Evolutionary conservation across 1,140 invertebrate species (phyloP).

Genomic region (Hyphantria cunea): DNA sequence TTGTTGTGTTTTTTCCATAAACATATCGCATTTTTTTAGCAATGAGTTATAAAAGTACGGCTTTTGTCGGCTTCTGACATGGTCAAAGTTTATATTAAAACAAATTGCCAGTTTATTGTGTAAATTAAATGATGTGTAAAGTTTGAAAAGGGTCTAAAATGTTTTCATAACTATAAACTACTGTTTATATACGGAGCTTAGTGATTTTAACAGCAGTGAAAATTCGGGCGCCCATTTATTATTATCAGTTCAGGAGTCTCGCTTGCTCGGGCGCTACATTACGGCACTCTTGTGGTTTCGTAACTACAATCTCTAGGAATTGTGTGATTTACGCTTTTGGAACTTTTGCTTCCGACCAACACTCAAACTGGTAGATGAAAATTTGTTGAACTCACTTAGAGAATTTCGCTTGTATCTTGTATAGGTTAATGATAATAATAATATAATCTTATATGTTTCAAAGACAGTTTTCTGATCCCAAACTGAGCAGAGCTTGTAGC

Average conservation of each 20-base stretch:
- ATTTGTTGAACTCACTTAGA: slow-evolving; percentile 26
- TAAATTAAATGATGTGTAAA: not conserved
- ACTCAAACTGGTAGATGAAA: slow-evolving; percentile 35
- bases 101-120: not conserved
- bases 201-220: slow-evolving; percentile 23
- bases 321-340: slow-evolving; percentile 40
- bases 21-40: too few species aligned
- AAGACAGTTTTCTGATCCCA: too few species aligned
- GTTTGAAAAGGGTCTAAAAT: not conserved
- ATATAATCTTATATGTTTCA: too few species aligned
- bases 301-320: slow-evolving; percentile 41
- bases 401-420: not conserved
- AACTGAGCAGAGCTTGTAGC: too few species aligned
- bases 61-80: too few species aligned
- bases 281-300: slow-evolving; percentile 40
- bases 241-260: slow-evolving; percentile 34
- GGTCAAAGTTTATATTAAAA: too few species aligned
- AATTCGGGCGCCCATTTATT: slow-evolving; percentile 38
- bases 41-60: too few species aligned
- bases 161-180: not conserved
- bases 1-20: too few species aligned
- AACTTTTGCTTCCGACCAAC: slow-evolving; percentile 33
- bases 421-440: slow-evolving; percentile 13
- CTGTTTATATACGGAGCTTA: slow-evolving; percentile 4
- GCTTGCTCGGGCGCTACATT: slow-evolving; percentile 19